Conservation (phyloP, 2,888 invertebrate species). For the Pandemis heparana region DNA sequence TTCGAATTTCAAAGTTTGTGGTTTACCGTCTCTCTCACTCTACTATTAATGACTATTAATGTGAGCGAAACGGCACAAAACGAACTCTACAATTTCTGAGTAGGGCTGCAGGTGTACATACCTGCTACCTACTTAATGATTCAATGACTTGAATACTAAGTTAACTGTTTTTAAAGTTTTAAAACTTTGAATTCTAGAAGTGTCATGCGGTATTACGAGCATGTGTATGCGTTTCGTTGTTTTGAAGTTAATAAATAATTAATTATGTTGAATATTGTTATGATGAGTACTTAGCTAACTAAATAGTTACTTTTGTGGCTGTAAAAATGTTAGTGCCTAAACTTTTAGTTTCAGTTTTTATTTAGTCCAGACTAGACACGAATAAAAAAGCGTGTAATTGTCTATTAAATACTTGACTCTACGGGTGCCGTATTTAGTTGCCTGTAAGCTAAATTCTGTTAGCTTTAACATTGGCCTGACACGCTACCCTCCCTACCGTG, state of each 20-base stretch:
- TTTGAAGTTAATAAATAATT: neutral
- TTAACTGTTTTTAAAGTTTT: constrained; percentile 12
- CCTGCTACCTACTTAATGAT: constrained; percentile 22
- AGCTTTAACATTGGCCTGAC: no score
- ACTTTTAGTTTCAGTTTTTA: neutral
- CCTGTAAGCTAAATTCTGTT: no score
- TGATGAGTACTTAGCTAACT: neutral
- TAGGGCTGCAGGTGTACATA: neutral
- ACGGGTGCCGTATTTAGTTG: neutral
- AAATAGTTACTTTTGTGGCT: neutral
- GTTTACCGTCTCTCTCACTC: no score
- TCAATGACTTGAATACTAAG: constrained; percentile 36
- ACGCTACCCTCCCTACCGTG: no score
- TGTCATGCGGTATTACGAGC: neutral
- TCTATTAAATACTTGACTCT: neutral
- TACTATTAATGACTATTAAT: no score
- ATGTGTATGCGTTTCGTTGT: constrained; percentile 16
- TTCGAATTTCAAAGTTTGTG: no score
- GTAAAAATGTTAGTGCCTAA: neutral
- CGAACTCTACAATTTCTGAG: no score
- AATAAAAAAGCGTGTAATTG: neutral
- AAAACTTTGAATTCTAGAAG: constrained; percentile 5
- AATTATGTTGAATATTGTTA: neutral
- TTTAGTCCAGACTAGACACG: neutral
- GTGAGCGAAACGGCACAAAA: no score